A percentile compares a stretch with the other conserved stretches of the same genome.
phyloP scores from a whole-genome alignment of 1,140 invertebrate species.

The Drosophila navojoa region DNA sequence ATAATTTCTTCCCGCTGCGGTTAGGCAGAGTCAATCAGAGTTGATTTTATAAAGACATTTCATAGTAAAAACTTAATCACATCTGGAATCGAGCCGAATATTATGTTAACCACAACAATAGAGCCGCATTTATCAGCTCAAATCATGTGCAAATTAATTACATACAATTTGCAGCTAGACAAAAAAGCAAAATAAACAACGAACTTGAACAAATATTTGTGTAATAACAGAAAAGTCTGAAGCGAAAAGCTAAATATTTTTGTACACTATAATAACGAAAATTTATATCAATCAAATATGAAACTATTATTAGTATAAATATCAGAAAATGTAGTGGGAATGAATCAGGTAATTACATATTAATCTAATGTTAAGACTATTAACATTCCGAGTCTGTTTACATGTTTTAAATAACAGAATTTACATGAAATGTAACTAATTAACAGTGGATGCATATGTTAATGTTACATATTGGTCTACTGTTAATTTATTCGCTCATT shows the following conservation, averaged over 20 bases:
- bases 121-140: slow-evolving; percentile 35
- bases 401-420: too few relatives aligned
- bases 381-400: too few relatives aligned
- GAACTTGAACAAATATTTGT: background rate
- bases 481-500: too few relatives aligned
- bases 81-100: slow-evolving; percentile 23
- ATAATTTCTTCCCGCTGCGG: slow-evolving; percentile 37
- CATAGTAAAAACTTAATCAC: slow-evolving; percentile 63
- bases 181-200: slow-evolving; percentile 4
- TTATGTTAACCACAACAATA: slow-evolving; percentile 54
- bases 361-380: too few relatives aligned
- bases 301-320: background rate
- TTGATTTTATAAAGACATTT: slow-evolving; percentile 41
- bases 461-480: too few relatives aligned
- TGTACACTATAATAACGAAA: background rate
- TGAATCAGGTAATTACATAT: too few relatives aligned
- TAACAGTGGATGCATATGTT: too few relatives aligned
- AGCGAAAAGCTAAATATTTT: background rate
- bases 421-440: too few relatives aligned
- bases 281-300: background rate
- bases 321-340: background rate
- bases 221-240: background rate
- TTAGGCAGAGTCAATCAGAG: slow-evolving; percentile 26
- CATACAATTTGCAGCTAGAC: slow-evolving; percentile 7
- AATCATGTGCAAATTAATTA: slow-evolving; percentile 15